phyloP scores from a whole-genome alignment of 2,888 invertebrate species.

The Sesamia inferens region DNA sequence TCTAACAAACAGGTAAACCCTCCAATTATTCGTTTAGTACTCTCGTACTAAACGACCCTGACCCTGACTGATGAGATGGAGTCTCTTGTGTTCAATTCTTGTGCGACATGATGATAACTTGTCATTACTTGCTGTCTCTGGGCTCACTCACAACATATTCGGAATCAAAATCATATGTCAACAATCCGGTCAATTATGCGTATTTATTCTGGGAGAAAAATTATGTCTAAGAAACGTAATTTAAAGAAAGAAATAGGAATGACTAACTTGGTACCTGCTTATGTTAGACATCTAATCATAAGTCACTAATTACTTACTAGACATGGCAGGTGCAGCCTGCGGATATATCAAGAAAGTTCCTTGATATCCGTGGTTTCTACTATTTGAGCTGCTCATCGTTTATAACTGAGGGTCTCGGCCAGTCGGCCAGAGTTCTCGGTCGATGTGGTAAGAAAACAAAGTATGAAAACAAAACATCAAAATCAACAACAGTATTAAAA shows the following conservation, averaged over 20 bases:
- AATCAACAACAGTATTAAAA: too few relatives aligned
- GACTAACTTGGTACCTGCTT: background rate
- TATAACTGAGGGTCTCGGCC: too few relatives aligned
- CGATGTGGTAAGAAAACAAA: too few relatives aligned
- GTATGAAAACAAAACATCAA: too few relatives aligned
- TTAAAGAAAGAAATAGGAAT: background rate
- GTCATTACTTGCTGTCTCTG: conserved; percentile 2
- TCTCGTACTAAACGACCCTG: too few relatives aligned
- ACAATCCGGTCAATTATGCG: background rate
- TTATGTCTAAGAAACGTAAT: background rate
- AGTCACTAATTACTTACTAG: too few relatives aligned
- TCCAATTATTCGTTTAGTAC: conserved; percentile 9
- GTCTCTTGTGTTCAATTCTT: conserved; percentile 19
- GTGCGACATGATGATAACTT: conserved; percentile 14
- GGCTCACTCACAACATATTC: background rate
- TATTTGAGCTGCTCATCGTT: too few relatives aligned
- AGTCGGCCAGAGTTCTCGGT: too few relatives aligned
- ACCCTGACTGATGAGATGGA: conserved; percentile 9
- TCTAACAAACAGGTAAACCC: too few relatives aligned
- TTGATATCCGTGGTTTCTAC: too few relatives aligned
- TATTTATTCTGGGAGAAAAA: conserved; percentile 2
- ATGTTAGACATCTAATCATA: background rate
- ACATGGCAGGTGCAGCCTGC: background rate
- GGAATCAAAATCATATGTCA: conserved; percentile 11
- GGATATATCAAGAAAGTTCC: too few relatives aligned